A percentile compares a stretch with the other conserved stretches of the same genome.
Conservation (phyloP, 2,113 vertebrate species). For the Apistogramma diplotaenia region DNA sequence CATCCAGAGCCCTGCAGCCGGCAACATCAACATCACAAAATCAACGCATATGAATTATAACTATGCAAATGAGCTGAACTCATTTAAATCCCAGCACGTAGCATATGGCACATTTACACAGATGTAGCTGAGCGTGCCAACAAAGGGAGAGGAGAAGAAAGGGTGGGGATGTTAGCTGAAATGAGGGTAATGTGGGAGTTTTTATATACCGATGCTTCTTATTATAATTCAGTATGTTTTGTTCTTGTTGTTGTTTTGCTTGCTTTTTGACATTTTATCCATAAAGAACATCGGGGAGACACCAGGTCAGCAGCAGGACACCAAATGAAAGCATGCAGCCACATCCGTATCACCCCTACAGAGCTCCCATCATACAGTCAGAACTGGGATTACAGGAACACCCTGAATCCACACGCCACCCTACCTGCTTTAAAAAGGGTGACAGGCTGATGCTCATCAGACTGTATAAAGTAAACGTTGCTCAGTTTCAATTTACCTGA, state of each 20-base stretch:
- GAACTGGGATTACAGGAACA: not conserved
- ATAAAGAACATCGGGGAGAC: not conserved
- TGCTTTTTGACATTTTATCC: not conserved
- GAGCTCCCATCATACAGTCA: not conserved
- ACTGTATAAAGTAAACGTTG: not conserved
- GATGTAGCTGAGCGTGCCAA: slow-evolving; percentile 13
- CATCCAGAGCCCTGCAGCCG: slow-evolving; percentile 80
- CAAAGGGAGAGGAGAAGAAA: not conserved
- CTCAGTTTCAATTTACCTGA: not conserved
- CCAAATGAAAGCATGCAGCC: too few species aligned
- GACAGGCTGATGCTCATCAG: not conserved
- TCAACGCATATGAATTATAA: slow-evolving; percentile 14
- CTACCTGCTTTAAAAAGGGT: too few species aligned
- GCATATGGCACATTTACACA: slow-evolving; percentile 19
- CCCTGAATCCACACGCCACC: too few species aligned
- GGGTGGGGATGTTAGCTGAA: not conserved
- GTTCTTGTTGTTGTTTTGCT: not conserved
- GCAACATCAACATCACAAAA: not conserved
- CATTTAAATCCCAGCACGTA: slow-evolving; percentile 14
- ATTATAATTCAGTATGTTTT: not conserved
- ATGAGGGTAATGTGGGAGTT: not conserved
- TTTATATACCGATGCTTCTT: not conserved
- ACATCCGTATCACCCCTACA: not conserved
- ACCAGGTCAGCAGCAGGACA: not conserved
- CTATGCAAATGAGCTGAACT: slow-evolving; percentile 10